phyloP scores from a whole-genome alignment of 2,113 vertebrate species.

The Petaurus breviceps region DNA sequence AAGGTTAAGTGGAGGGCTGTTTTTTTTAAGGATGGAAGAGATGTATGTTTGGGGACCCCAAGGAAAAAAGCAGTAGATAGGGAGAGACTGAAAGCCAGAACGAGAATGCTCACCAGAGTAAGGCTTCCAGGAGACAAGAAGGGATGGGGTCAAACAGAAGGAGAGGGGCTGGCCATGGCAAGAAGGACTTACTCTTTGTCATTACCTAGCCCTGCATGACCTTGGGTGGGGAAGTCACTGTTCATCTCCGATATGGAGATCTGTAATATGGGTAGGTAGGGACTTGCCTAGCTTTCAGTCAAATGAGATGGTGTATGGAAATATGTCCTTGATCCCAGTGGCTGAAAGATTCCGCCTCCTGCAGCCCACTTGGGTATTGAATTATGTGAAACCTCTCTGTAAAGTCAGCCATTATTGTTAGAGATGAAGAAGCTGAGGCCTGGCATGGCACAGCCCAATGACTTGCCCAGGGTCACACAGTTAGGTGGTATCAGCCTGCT shows the following conservation, averaged over 20 bases:
- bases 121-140: no score
- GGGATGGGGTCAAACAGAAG: no score
- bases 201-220: background rate
- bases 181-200: no score
- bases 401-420: background rate
- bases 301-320: background rate
- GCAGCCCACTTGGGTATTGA: background rate
- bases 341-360: background rate
- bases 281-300: background rate
- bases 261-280: background rate
- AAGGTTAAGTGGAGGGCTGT: no score
- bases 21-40: no score
- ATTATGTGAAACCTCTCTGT: background rate
- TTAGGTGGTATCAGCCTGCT: no score
- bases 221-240: background rate
- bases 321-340: background rate
- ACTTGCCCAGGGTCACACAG: background rate
- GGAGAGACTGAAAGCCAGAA: no score
- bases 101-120: no score
- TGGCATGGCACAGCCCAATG: background rate
- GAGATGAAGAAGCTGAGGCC: background rate
- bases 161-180: no score
- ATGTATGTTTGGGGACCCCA: no score
- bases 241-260: background rate
- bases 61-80: no score